phyloP scores from a whole-genome alignment of 2,888 invertebrate species.

The Rapana venosa region DNA sequence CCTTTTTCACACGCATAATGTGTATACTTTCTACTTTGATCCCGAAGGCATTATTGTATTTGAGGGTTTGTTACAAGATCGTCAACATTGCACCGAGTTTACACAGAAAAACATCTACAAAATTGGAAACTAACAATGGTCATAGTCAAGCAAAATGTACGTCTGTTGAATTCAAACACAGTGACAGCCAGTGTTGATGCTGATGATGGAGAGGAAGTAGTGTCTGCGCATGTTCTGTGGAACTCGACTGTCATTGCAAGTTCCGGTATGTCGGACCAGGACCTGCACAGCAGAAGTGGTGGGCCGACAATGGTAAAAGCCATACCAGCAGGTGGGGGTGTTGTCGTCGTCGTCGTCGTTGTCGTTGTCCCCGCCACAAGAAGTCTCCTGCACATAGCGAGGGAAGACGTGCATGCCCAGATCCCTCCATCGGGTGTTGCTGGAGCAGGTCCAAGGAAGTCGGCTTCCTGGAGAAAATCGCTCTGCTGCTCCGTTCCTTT shows the following conservation, averaged over 20 bases:
- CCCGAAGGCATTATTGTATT: too few relatives aligned
- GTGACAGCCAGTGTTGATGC: conserved; percentile 32
- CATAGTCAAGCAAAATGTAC: too few relatives aligned
- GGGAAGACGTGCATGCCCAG: conserved; percentile 40
- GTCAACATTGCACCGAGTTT: too few relatives aligned
- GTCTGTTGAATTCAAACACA: conserved; percentile 2
- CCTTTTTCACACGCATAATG: too few relatives aligned
- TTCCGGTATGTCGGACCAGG: conserved; percentile 36
- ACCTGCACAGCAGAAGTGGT: conserved; percentile 27
- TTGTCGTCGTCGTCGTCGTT: neutral
- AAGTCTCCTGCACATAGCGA: conserved; percentile 40
- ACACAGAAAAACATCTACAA: too few relatives aligned
- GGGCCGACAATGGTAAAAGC: conserved; percentile 31
- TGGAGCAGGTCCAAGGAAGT: conserved; percentile 34
- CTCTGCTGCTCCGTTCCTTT: neutral
- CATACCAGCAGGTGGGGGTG: conserved; percentile 33
- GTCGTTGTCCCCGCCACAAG: neutral
- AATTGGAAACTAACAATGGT: too few relatives aligned
- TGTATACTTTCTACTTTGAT: too few relatives aligned
- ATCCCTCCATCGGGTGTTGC: conserved; percentile 34
- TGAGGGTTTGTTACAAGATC: too few relatives aligned
- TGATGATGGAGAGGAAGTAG: conserved; percentile 38
- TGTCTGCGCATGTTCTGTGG: conserved; percentile 34
- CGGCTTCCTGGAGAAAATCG: neutral
- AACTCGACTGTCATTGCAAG: conserved; percentile 36